These are phyloP conservation scores for Hafferia zeledoni DNA, from an alignment of 2,797 vertebrate species.

Conservation along the genomic window DNA sequence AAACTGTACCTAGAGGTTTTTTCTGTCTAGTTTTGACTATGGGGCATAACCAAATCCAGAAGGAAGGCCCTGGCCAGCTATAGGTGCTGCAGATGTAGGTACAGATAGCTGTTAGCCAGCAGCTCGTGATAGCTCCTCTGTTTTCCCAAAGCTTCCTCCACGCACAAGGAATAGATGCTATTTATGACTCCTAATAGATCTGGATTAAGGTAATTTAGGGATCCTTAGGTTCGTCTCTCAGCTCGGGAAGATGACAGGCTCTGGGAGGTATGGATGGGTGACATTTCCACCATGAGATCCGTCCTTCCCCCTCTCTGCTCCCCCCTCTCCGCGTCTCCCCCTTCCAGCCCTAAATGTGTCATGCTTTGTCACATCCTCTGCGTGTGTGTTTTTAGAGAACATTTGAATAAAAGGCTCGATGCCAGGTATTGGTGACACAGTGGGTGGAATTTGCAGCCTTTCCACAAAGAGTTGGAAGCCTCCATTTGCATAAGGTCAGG, in stretches of 20 bases:
- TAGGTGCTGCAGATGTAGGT: background rate
- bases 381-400: slow-evolving; percentile 84
- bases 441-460: slow-evolving; percentile 86
- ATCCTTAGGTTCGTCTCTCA: slow-evolving; percentile 54
- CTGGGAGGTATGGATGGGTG: slow-evolving; percentile 71
- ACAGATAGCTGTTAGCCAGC: background rate
- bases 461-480: slow-evolving; percentile 91
- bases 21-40: background rate
- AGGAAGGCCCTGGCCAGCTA: background rate
- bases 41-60: background rate
- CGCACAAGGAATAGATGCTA: slow-evolving; percentile 37
- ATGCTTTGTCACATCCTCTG: slow-evolving; percentile 81
- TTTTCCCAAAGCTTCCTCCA: slow-evolving; percentile 5
- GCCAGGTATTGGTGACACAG: slow-evolving; percentile 92
- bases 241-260: slow-evolving; percentile 67
- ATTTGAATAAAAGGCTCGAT: slow-evolving; percentile 88
- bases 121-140: background rate
- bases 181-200: slow-evolving; percentile 71
- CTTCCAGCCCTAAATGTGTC: slow-evolving; percentile 79
- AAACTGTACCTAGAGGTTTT: background rate
- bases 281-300: slow-evolving; percentile 75
- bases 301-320: background rate
- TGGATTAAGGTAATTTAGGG: slow-evolving; percentile 79
- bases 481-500: slow-evolving; percentile 99
- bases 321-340: background rate